Evolutionary conservation across 2,797 vertebrate species (phyloP).

Genomic region (Fratercula arctica): DNA sequence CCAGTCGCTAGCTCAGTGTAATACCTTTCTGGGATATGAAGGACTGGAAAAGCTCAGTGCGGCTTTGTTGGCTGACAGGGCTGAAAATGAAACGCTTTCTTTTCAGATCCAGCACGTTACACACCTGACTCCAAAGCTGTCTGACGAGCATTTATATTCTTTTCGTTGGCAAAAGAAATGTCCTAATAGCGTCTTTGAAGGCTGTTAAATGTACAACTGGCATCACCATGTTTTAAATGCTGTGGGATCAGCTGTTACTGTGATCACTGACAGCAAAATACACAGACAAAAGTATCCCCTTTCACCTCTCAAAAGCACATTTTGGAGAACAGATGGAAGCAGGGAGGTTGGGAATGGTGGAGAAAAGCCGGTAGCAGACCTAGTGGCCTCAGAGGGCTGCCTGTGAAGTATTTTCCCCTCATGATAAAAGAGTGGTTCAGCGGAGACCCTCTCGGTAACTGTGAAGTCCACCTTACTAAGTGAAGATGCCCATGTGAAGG

Average conservation of each 20-base stretch:
- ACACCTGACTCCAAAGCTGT: constrained; percentile 30
- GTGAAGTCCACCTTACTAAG: neutral
- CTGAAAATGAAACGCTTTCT: constrained; percentile 11
- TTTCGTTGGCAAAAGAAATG: constrained; percentile 20
- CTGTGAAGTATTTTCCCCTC: neutral
- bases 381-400: neutral
- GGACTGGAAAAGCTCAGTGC: neutral
- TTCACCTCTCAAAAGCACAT: neutral
- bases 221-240: constrained; percentile 21
- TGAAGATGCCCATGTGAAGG: neutral
- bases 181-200: constrained; percentile 20
- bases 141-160: constrained; percentile 32
- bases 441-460: neutral
- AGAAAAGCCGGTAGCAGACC: neutral
- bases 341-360: neutral
- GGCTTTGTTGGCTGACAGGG: neutral
- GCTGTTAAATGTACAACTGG: constrained; percentile 1
- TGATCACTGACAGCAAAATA: constrained; percentile 35
- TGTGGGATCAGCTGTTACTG: constrained; percentile 45
- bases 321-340: constrained; percentile 1
- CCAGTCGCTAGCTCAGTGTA: neutral
- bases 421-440: neutral
- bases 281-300: neutral
- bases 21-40: neutral
- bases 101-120: constrained; percentile 9